A percentile compares a stretch with the other conserved stretches of the same genome.
Evolutionary conservation across 2,888 invertebrate genomes (phyloP).

Genomic region (Drosophila borborema): DNA sequence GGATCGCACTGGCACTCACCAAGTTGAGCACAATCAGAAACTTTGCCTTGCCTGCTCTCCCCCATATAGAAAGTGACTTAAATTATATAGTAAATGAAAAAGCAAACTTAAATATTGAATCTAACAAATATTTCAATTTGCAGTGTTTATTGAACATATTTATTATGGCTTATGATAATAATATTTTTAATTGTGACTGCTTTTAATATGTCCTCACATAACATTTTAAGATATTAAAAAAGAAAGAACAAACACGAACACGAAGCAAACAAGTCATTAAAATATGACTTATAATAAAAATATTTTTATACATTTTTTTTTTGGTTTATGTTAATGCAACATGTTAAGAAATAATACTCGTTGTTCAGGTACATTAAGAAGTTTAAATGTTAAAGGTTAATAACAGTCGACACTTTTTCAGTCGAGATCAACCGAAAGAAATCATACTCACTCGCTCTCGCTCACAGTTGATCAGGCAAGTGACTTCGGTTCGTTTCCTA

Average conservation of each 20-base stretch:
- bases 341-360: neutral
- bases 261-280: neutral
- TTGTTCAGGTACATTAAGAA: neutral
- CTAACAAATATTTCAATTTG: neutral
- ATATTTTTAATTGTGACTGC: too few species aligned
- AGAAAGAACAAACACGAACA: too few species aligned
- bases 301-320: neutral
- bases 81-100: neutral
- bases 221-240: neutral
- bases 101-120: neutral
- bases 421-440: too few species aligned
- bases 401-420: too few species aligned
- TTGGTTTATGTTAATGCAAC: neutral
- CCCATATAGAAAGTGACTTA: neutral
- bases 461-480: too few species aligned
- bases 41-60: too few species aligned
- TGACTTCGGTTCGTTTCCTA: too few species aligned
- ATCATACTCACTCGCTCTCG: too few species aligned
- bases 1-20: too few species aligned
- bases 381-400: neutral
- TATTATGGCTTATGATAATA: neutral
- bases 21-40: too few species aligned
- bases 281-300: neutral
- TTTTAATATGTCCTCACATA: neutral
- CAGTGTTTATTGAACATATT: neutral